These are phyloP conservation scores for Umimayanthus kanabou DNA, from an alignment of 92 coral and sea anemone species.

Conservation along the genomic window DNA sequence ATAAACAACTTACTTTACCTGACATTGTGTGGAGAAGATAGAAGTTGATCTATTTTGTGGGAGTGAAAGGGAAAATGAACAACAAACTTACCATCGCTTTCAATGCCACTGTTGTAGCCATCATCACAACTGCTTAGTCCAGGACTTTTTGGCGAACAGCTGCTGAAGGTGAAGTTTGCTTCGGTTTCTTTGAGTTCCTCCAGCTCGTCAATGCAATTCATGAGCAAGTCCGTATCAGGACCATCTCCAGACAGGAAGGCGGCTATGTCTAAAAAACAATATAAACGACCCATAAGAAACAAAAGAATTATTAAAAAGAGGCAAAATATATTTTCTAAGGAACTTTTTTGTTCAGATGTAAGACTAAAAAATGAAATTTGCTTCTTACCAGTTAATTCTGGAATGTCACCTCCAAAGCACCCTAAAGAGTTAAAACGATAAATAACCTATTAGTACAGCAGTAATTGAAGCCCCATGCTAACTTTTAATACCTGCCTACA, in stretches of 20 bases:
- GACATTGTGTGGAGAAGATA: too few relatives aligned
- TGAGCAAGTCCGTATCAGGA: conserved; percentile 3
- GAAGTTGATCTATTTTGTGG: too few relatives aligned
- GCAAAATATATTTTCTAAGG: too few relatives aligned
- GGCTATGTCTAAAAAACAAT: neutral
- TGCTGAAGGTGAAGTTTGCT: neutral
- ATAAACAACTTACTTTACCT: too few relatives aligned
- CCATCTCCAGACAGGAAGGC: neutral
- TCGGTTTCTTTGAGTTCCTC: neutral
- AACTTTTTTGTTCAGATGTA: neutral
- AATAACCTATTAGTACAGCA: neutral
- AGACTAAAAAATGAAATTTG: neutral
- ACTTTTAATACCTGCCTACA: neutral
- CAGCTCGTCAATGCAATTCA: neutral
- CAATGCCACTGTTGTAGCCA: conserved; percentile 6
- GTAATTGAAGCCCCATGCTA: conserved; percentile 1
- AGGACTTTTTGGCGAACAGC: conserved; percentile 11
- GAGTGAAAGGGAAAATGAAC: too few relatives aligned
- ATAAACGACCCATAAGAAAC: neutral
- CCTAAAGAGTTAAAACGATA: neutral
- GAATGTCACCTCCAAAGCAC: conserved; percentile 12
- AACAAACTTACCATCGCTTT: conserved; percentile 4
- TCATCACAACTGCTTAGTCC: conserved; percentile 21
- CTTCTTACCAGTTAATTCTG: conserved; percentile 6
- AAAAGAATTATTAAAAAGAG: neutral